phyloP scores from a whole-genome alignment of 2,797 vertebrate genomes.

The Mallotus villosus region DNA sequence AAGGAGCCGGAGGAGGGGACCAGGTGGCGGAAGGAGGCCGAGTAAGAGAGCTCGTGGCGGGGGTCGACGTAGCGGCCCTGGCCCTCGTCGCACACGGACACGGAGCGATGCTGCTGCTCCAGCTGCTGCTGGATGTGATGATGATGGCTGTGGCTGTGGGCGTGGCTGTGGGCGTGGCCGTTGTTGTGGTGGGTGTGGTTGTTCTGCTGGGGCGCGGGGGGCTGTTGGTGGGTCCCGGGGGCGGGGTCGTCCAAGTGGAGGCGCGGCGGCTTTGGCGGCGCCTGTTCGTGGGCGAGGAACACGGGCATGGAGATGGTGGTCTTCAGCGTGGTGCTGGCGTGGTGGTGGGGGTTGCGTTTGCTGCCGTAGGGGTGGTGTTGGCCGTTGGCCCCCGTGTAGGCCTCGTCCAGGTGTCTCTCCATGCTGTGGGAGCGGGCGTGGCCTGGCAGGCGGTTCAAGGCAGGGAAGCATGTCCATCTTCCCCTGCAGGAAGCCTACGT shows the following conservation, averaged over 20 bases:
- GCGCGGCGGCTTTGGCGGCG: slow-evolving; percentile 81
- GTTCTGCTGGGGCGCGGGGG: not conserved
- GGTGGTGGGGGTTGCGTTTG: slow-evolving; percentile 62
- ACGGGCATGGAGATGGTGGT: slow-evolving; percentile 78
- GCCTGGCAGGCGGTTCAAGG: slow-evolving; percentile 24
- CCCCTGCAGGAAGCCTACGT: slow-evolving; percentile 81
- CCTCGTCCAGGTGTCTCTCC: slow-evolving; percentile 53
- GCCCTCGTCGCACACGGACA: slow-evolving; percentile 62
- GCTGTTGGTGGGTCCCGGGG: slow-evolving; percentile 24
- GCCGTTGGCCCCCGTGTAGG: slow-evolving; percentile 21
- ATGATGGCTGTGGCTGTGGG: not conserved
- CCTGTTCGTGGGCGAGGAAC: slow-evolving; percentile 75
- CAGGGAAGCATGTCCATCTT: slow-evolving; percentile 80
- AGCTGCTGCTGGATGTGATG: slow-evolving; percentile 18
- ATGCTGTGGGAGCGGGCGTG: slow-evolving; percentile 61
- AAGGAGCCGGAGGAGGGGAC: slow-evolving; percentile 75
- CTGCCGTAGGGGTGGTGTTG: slow-evolving; percentile 58
- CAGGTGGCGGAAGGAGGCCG: slow-evolving; percentile 62
- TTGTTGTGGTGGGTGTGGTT: slow-evolving; percentile 14
- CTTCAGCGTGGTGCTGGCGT: slow-evolving; percentile 67
- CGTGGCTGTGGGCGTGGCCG: not conserved
- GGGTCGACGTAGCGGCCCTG: slow-evolving; percentile 51
- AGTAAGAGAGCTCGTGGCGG: slow-evolving; percentile 64
- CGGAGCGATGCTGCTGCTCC: slow-evolving; percentile 33
- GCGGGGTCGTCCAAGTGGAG: slow-evolving; percentile 77